Evolutionary conservation across 2,797 vertebrate species (phyloP), one percentile per base, ranked within the genome.

Genomic region (Scolopax rusticola): DNA sequence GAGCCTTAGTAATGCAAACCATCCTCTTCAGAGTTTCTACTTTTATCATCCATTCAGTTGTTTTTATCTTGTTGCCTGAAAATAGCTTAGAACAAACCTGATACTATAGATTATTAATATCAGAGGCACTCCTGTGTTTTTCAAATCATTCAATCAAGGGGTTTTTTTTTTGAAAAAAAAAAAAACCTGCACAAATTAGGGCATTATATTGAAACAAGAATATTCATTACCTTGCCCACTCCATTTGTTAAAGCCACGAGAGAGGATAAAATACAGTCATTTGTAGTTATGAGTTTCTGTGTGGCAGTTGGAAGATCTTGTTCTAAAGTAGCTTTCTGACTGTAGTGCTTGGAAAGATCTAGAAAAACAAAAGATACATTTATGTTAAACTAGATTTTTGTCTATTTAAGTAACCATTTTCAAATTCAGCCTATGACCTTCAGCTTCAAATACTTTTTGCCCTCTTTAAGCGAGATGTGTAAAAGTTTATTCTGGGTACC

Each of bases 261-360:
- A 40, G 99, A 99, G 45, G 99, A 99, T 67, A 99, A 98, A 96
- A 99, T 98, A 94, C 99, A 99, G 92, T 99, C 99, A 30, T 99
- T 99, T 61, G 99, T 99, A 95, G 99, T 99, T 74, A 98, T 91
- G 59, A 99, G 98, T 97, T 99, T 99, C 98, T 99, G 99, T 3
- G 99, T 99, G 95, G 99, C 97, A 30, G 98, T 99, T 68, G 99
- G 99, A 93, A 99, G 97, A 63, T 99, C 99, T 93, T 98, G 98
- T 93, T 99, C 99, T 90, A 99, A 97, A 82, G 98, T 56, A 70
- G 98, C 99, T 98, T 99, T 99, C 95, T 99, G 99, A 97, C 98
- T 99, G 97, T 99, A 99, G 97, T 99, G 99, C 97, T 99, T 99
- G 57, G 98, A 99, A 98, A 99, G 98, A 95, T 99, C 99, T 99